A percentile compares a stretch with the other conserved stretches of the same genome.
These are phyloP conservation scores for Mohoua ochrocephala DNA, from an alignment of 2,113 vertebrate species.

Conservation along the genomic window DNA sequence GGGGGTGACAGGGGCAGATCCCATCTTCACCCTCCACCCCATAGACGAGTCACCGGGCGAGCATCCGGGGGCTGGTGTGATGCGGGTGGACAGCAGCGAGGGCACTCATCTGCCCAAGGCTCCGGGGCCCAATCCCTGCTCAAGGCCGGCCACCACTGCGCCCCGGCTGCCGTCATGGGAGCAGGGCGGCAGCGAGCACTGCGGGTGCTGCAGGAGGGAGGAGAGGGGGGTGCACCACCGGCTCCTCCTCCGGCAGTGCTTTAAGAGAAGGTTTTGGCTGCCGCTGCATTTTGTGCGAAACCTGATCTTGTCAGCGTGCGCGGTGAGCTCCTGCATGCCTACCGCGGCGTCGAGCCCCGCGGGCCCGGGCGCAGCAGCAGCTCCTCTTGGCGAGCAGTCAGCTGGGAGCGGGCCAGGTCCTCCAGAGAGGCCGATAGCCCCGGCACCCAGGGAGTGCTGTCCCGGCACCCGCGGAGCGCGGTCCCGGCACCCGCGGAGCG, in stretches of 20 bases:
- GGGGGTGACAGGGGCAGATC: background rate
- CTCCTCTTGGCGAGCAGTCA: background rate
- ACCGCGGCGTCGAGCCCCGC: background rate
- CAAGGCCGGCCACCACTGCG: rapidly evolving
- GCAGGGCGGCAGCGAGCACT: rapidly evolving
- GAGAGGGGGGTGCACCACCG: background rate
- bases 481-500: rapidly evolving
- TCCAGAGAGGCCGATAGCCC: background rate
- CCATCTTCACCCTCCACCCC: background rate
- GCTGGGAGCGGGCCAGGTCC: background rate
- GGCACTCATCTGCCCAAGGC: background rate
- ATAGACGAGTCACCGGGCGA: rapidly evolving
- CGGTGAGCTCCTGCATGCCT: background rate
- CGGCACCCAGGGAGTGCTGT: rapidly evolving
- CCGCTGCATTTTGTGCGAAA: slow-evolving; percentile 3
- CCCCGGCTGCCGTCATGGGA: rapidly evolving
- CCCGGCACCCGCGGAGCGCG: rapidly evolving
- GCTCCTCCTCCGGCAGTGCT: background rate
- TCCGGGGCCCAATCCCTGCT: rapidly evolving
- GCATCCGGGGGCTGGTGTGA: rapidly evolving
- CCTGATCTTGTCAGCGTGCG: slow-evolving; percentile 15
- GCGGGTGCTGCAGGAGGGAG: background rate
- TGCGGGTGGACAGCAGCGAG: rapidly evolving
- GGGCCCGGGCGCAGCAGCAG: background rate
- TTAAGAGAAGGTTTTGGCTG: slow-evolving; percentile 11